Evolutionary conservation across 2,797 vertebrate species (phyloP).

Genomic region (Poliocrania exsul): DNA sequence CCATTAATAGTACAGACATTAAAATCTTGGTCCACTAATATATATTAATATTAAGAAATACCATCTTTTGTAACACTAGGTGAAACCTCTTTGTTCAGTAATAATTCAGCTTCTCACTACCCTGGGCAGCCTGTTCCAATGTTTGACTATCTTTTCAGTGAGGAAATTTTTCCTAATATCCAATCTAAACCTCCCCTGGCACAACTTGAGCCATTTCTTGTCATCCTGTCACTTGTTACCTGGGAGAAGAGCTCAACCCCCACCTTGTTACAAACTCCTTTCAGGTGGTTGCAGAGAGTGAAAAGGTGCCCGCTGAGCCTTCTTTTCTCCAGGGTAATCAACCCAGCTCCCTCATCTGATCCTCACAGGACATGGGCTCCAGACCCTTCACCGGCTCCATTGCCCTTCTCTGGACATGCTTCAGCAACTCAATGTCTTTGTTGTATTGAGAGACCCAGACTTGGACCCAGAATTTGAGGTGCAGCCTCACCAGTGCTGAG

Average conservation of each 20-base stretch:
- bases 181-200: not conserved
- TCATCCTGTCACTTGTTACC: not conserved
- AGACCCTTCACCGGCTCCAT: not conserved
- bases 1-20: not conserved
- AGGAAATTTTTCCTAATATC: not conserved
- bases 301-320: not conserved
- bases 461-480: fast-evolving
- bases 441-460: not conserved
- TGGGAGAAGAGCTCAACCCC: not conserved
- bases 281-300: not conserved
- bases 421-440: not conserved
- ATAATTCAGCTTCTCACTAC: not conserved
- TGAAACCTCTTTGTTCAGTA: not conserved
- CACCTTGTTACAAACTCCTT: not conserved
- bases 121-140: not conserved
- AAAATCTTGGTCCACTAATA: not conserved
- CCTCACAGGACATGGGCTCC: not conserved
- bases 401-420: fast-evolving
- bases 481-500: fast-evolving
- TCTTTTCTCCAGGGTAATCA: not conserved
- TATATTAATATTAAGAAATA: not conserved
- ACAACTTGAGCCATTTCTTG: not conserved
- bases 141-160: not conserved
- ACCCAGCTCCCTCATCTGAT: not conserved
- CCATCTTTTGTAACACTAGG: not conserved